These are phyloP conservation scores for Trimorus sp. DNA, from an alignment of 2,888 invertebrate genomes.

Conservation along the genomic window DNA sequence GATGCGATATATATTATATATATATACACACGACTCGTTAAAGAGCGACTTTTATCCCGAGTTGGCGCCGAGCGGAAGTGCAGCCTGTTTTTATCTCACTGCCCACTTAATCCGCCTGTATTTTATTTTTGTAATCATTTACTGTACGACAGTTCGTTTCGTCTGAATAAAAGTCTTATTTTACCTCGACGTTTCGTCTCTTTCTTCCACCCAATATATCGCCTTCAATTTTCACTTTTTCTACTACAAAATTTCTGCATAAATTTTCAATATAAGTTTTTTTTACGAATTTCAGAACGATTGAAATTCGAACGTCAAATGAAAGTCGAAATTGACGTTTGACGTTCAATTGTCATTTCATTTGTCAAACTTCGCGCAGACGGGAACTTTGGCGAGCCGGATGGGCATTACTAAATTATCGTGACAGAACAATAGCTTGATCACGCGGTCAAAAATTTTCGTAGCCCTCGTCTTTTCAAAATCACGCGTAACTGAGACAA, in stretches of 20 bases:
- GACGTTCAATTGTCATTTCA: conserved; percentile 12
- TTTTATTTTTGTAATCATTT: conserved; percentile 62
- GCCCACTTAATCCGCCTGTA: conserved; percentile 51
- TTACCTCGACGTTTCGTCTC: no score
- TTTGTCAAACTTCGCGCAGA: background rate
- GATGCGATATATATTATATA: conserved; percentile 6
- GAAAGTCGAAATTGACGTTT: conserved; percentile 27
- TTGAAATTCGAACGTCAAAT: conserved; percentile 35
- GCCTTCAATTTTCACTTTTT: no score
- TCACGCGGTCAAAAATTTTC: no score
- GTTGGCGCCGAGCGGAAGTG: conserved; percentile 13
- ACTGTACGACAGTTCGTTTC: conserved; percentile 49
- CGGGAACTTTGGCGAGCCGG: background rate
- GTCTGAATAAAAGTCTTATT: conserved; percentile 30
- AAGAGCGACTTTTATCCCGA: no score
- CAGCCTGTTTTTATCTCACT: conserved; percentile 43
- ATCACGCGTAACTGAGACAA: background rate
- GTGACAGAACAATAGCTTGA: background rate
- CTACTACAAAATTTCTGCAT: no score
- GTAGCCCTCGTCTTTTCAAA: no score
- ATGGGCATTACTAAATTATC: background rate
- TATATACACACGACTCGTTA: conserved; percentile 6
- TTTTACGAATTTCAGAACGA: no score
- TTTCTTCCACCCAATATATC: no score
- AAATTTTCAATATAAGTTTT: no score